Evolutionary conservation across 35 echinoderm and acorn worm species (phyloP).

Genomic region (Lytechinus variegatus): DNA sequence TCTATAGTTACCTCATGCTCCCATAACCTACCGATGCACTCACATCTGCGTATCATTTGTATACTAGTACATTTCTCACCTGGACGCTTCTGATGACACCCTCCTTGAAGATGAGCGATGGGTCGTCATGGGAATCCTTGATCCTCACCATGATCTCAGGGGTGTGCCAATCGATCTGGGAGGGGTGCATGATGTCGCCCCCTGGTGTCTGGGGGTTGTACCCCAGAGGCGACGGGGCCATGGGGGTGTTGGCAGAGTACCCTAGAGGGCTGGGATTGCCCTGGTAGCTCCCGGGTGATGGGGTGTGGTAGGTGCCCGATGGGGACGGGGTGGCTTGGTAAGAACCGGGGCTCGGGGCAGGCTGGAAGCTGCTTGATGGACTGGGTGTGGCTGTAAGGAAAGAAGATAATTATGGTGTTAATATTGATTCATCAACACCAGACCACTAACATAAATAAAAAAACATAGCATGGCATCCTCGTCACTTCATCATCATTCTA

Average conservation of each 20-base stretch:
- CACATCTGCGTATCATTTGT: too few relatives aligned
- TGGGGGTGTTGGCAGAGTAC: constrained; percentile 83
- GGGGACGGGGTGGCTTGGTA: constrained; percentile 89
- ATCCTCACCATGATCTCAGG: constrained; percentile 88
- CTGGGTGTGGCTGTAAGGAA: constrained; percentile 73
- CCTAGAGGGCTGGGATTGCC: constrained; percentile 83
- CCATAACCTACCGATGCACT: too few relatives aligned
- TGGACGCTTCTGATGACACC: constrained; percentile 85
- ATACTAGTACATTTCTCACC: constrained; percentile 46
- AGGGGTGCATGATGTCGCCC: constrained; percentile 63
- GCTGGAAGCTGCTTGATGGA: constrained; percentile 80
- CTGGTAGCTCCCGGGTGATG: constrained; percentile 74
- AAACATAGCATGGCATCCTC: too few relatives aligned
- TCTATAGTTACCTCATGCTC: too few relatives aligned
- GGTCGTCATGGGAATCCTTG: constrained; percentile 84
- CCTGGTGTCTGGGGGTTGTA: constrained; percentile 96
- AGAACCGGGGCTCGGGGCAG: constrained; percentile 86
- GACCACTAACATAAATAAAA: too few relatives aligned
- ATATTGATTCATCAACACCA: too few relatives aligned
- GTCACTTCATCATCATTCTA: too few relatives aligned
- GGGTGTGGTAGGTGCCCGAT: constrained; percentile 64
- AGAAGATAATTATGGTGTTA: not conserved
- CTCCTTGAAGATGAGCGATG: constrained; percentile 74
- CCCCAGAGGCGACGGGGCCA: constrained; percentile 84
- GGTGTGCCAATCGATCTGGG: constrained; percentile 83